A percentile compares a stretch with the other conserved stretches of the same genome.
Conservation (phyloP, 2,888 invertebrate genomes). For the Mesoligia furuncula region DNA sequence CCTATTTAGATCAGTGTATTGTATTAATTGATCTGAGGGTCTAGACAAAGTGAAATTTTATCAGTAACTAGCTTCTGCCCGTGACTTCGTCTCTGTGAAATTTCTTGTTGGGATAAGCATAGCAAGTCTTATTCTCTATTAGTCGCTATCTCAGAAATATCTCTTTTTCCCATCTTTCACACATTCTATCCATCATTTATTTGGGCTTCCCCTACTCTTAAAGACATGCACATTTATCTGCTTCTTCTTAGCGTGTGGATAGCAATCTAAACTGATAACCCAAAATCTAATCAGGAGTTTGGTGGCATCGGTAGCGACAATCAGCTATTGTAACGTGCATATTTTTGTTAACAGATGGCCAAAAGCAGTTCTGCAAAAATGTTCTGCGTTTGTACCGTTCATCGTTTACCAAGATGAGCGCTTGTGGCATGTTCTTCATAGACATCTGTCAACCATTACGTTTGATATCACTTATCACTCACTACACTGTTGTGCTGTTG, state of each 20-base stretch:
- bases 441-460: not conserved
- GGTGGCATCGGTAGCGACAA: not conserved
- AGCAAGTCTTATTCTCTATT: not conserved
- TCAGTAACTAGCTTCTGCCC: not conserved
- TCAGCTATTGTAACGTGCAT: not conserved
- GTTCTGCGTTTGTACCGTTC: not conserved
- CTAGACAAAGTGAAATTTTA: not conserved
- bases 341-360: not conserved
- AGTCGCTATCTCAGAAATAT: not conserved
- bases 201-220: not conserved
- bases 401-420: not conserved
- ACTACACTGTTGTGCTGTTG: not conserved
- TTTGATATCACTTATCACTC: not conserved
- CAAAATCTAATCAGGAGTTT: not conserved
- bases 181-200: not conserved
- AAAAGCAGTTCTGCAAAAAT: not conserved
- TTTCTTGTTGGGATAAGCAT: not conserved
- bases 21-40: not conserved
- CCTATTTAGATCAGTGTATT: not conserved
- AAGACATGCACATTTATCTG: not conserved
- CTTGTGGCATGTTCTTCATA: not conserved
- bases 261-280: not conserved
- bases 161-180: not conserved
- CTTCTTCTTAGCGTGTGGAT: not conserved
- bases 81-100: no score